Percentiles rank a stretch among this genome's conserved stretches.
Conservation (phyloP, 2,888 invertebrate species). For the Eilema griseolum region DNA sequence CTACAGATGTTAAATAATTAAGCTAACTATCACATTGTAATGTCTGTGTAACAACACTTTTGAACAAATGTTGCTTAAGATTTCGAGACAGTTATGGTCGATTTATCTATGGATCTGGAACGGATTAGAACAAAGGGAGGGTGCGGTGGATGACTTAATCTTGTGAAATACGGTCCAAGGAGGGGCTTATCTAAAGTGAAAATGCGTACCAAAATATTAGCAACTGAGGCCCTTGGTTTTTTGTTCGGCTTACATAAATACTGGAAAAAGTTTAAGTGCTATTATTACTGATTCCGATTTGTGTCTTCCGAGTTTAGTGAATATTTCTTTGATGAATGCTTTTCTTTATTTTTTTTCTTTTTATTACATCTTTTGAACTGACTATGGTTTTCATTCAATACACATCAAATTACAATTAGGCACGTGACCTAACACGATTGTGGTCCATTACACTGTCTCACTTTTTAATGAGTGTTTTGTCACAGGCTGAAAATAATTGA, state of each 20-base stretch:
- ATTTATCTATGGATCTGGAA: conserved; percentile 66
- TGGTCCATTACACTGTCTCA: too few species aligned
- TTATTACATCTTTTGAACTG: too few species aligned
- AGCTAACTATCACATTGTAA: background rate
- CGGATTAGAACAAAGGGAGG: conserved; percentile 68
- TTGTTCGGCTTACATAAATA: conserved; percentile 55
- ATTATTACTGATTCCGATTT: conserved; percentile 31
- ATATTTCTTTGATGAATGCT: background rate
- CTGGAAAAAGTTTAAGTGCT: conserved; percentile 40
- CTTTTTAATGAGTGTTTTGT: too few species aligned
- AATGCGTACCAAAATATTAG: conserved; percentile 67
- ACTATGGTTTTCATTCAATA: background rate
- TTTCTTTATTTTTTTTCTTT: background rate
- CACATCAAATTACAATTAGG: too few species aligned
- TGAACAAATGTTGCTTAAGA: conserved; percentile 45
- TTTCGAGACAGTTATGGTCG: conserved; percentile 54
- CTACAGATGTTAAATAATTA: background rate
- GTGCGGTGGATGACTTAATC: conserved; percentile 65
- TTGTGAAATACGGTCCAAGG: conserved; percentile 67
- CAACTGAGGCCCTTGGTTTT: conserved; percentile 49
- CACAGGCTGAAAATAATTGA: too few species aligned
- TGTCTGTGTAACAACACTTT: conserved; percentile 32
- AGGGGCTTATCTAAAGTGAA: conserved; percentile 71
- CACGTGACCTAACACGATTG: too few species aligned
- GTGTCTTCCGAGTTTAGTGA: background rate